phyloP scores from a whole-genome alignment of 2,113 vertebrate genomes.

The Campylorhamphus procurvoides region DNA sequence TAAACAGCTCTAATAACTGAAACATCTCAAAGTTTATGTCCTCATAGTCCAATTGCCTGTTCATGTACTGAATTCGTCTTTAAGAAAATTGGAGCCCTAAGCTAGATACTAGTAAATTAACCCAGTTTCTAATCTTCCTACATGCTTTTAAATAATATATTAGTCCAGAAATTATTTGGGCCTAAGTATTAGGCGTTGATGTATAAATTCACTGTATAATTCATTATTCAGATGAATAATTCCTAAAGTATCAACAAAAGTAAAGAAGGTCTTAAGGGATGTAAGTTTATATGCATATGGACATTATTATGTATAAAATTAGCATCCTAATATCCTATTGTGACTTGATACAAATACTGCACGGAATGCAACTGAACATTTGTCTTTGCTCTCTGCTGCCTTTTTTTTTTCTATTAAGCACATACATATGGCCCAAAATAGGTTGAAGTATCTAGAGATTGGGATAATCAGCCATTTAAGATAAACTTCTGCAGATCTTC shows the following conservation, averaged over 20 bases:
- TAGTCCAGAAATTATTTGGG: slow-evolving; percentile 43
- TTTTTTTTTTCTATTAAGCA: not conserved
- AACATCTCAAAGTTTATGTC: not conserved
- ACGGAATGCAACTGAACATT: slow-evolving; percentile 23
- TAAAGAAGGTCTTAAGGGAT: slow-evolving; percentile 53
- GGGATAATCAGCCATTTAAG: not conserved
- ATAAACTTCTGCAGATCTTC: slow-evolving; percentile 5
- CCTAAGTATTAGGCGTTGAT: slow-evolving; percentile 21
- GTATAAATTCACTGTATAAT: slow-evolving; percentile 60
- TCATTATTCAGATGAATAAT: slow-evolving; percentile 64
- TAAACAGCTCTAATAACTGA: not conserved
- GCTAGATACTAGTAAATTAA: slow-evolving; percentile 45
- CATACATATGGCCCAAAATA: not conserved
- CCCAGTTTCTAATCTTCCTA: slow-evolving; percentile 57
- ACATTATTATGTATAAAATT: slow-evolving; percentile 61
- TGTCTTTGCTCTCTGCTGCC: not conserved
- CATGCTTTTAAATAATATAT: slow-evolving; percentile 51
- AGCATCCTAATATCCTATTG: slow-evolving; percentile 50
- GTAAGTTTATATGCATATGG: slow-evolving; percentile 22
- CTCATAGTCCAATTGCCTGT: not conserved
- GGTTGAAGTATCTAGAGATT: not conserved
- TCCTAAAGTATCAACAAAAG: slow-evolving; percentile 45
- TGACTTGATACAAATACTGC: slow-evolving; percentile 35
- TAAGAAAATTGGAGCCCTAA: slow-evolving; percentile 15
- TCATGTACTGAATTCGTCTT: not conserved